Evolutionary conservation across 1,140 invertebrate species (phyloP), one percentile per base, ranked within the genome.

Genomic region (Teleopsis dalmanni): DNA sequence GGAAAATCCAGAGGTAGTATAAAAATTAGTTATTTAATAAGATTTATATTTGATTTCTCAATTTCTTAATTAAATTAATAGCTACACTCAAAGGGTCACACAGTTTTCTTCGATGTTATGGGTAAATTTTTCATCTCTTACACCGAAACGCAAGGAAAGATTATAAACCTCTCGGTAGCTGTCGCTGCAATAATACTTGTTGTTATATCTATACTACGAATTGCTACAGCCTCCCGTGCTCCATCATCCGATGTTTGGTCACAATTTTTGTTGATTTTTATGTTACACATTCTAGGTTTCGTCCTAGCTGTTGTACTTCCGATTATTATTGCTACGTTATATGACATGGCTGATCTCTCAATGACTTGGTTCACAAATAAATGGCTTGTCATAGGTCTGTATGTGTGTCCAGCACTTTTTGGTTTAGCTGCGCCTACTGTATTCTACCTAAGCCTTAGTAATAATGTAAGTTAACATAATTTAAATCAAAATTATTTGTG

Each of bases 21-120:
- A 18, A 11, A 33, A 8, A n/a, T 9, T 10, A 11, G 3, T 27
- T 9, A 38, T 37, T 47, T 3, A n/a, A n/a, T n/a, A n/a, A n/a
- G n/a, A n/a, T 48, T 29, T 26, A 29, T 10, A 5, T 33, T 13
- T 9, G 31, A 9, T 37, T 14, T 16, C 23, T 22, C 19, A 36
- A n/a, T 19, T 7, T n/a, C n/a, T 27, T 23, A 14, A 37, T 14
- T 21, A 6, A 7, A 16, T 22, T 55, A 64, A 7, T 58, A 75
- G 55, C 61, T 74, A 27, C 66, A 73, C 48, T 55, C 62, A 11
- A 57, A 68, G 57, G 72, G 79, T n/a, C 79, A 79, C 56, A 72
- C 85, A 34, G 81, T 88, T 1, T 91, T 85, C 62, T 90, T 87
- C 70, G 88, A 91, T 66, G 79, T 88, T 57, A 57, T 89, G 18